These are phyloP conservation scores for Pituophis catenifer DNA, from an alignment of 2,113 vertebrate genomes.

Conservation along the genomic window DNA sequence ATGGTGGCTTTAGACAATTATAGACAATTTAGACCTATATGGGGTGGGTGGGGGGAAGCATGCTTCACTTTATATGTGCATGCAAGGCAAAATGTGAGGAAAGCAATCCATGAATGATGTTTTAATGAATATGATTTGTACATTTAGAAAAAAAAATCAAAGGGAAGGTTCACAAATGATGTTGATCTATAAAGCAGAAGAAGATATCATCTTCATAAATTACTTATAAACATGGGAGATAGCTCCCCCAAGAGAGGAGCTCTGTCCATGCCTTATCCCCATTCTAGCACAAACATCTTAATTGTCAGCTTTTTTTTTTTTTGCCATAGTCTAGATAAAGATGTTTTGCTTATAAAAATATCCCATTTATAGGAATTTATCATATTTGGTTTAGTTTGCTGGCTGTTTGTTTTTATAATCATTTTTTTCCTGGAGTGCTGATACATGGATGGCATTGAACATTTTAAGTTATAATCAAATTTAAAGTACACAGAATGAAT, in stretches of 20 bases:
- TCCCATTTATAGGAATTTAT: neutral
- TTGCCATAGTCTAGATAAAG: neutral
- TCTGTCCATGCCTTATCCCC: neutral
- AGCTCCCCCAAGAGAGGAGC: neutral
- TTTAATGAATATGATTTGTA: neutral
- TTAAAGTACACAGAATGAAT: neutral
- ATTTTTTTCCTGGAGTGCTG: neutral
- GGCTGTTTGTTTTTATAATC: neutral
- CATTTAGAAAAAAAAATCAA: neutral
- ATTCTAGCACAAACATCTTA: neutral
- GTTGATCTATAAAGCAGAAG: neutral
- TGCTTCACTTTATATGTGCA: neutral
- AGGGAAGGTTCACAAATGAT: neutral
- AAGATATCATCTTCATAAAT: neutral
- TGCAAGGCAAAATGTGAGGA: neutral
- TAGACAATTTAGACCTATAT: no score
- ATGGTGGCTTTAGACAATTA: neutral
- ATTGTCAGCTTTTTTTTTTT: neutral
- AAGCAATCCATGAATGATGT: neutral
- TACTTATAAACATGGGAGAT: neutral
- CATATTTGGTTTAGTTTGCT: neutral
- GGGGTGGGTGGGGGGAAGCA: neutral
- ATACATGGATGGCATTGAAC: neutral
- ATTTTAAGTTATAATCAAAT: neutral
- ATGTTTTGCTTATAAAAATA: neutral